Evolutionary conservation across 2,113 vertebrate species (phyloP).

Genomic region (Engystomops pustulosus): DNA sequence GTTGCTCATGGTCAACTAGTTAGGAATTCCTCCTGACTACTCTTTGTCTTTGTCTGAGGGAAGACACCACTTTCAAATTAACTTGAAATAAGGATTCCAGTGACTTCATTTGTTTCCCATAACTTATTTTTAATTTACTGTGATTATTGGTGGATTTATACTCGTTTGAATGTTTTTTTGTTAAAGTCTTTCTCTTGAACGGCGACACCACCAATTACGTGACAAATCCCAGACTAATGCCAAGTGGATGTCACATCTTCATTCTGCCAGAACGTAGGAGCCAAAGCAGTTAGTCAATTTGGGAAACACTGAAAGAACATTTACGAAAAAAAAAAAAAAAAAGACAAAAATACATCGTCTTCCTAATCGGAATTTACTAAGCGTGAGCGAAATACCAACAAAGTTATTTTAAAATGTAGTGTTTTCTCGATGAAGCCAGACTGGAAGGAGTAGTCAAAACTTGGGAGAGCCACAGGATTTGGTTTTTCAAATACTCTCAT

Average conservation of each 20-base stretch:
- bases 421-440: constrained; percentile 14
- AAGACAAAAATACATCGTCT: constrained; percentile 30
- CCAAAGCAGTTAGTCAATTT: constrained; percentile 32
- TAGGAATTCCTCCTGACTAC: neutral
- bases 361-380: constrained; percentile 17
- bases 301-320: constrained; percentile 25
- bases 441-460: constrained; percentile 23
- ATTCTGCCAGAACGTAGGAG: constrained; percentile 5
- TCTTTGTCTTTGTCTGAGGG: neutral
- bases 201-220: constrained; percentile 33
- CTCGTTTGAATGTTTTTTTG: constrained; percentile 53
- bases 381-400: neutral
- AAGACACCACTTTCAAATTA: neutral
- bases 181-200: neutral
- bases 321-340: constrained; percentile 12
- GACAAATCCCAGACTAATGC: constrained; percentile 31
- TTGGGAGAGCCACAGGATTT: constrained; percentile 1
- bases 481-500: constrained; percentile 3
- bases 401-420: constrained; percentile 31
- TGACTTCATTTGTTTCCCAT: neutral
- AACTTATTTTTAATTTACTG: neutral
- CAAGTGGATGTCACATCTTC: constrained; percentile 9
- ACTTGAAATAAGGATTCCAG: neutral
- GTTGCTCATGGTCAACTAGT: too few relatives aligned
- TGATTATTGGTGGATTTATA: neutral